These are phyloP conservation scores for Epizoanthus illoricatus DNA, from an alignment of 92 coral and sea anemone genomes.

Conservation along the genomic window DNA sequence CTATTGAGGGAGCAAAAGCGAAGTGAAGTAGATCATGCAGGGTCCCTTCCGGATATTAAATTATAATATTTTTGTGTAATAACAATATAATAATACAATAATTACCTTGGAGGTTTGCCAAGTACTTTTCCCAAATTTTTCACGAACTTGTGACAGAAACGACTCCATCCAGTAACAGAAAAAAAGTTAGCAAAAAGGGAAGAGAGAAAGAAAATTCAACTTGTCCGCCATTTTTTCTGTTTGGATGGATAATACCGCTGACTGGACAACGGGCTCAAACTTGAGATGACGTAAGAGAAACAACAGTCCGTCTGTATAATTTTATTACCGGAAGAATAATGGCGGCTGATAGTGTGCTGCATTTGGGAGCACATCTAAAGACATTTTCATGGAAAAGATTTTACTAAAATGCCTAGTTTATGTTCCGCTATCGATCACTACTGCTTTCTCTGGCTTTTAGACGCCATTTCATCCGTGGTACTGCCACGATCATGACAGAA, in stretches of 20 bases:
- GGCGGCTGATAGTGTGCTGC: neutral
- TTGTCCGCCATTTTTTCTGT: conserved; percentile 30
- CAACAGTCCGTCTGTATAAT: neutral
- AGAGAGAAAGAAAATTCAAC: neutral
- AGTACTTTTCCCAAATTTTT: neutral
- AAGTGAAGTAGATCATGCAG: no score
- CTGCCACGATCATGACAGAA: conserved; percentile 35
- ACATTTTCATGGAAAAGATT: neutral
- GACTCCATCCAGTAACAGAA: neutral
- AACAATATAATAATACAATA: no score
- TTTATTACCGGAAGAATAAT: neutral
- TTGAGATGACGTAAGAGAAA: conserved; percentile 16
- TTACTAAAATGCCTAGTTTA: conserved; percentile 39
- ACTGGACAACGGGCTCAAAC: neutral
- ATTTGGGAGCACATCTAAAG: neutral
- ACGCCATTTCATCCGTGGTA: conserved; percentile 19
- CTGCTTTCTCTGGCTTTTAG: conserved; percentile 32
- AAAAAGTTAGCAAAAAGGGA: neutral
- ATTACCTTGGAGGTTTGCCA: conserved; percentile 17
- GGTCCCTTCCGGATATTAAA: no score
- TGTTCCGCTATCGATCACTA: conserved; percentile 31
- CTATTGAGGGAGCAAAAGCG: no score
- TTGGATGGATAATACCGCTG: conserved; percentile 29
- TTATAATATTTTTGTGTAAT: no score
- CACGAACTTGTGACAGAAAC: neutral